Conservation (phyloP, 2,888 invertebrate genomes). For the Microctonus brassicae region DNA sequence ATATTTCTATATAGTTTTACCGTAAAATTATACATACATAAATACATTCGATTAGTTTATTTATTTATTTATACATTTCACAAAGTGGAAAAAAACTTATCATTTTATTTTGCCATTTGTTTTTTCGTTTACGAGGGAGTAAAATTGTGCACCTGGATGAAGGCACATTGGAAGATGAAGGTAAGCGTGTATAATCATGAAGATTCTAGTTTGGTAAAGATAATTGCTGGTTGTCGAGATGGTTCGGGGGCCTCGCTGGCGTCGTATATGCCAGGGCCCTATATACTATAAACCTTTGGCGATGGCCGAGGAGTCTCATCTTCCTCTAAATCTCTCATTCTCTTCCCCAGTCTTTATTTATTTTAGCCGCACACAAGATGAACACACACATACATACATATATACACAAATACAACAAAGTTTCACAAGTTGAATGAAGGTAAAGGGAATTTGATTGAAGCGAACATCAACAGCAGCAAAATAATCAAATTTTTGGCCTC, state of each 20-base stretch:
- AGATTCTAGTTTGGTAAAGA: slow-evolving; percentile 67
- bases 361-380: slow-evolving; percentile 2
- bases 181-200: slow-evolving; percentile 60
- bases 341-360: slow-evolving; percentile 23
- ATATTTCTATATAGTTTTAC: not conserved
- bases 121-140: not conserved
- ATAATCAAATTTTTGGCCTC: slow-evolving; percentile 6
- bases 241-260: slow-evolving; percentile 23
- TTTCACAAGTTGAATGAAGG: not conserved
- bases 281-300: slow-evolving; percentile 23
- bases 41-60: slow-evolving; percentile 12
- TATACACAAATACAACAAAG: not conserved
- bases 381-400: not conserved
- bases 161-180: slow-evolving; percentile 25
- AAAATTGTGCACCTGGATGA: slow-evolving; percentile 28
- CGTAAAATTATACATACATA: slow-evolving; percentile 20
- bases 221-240: slow-evolving; percentile 65
- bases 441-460: slow-evolving; percentile 11
- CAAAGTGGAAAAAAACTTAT: not conserved
- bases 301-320: not conserved
- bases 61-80: not conserved
- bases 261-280: slow-evolving; percentile 34
- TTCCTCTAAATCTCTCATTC: slow-evolving; percentile 21
- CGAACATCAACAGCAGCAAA: not conserved
- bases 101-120: not conserved